Percentiles rank a stretch among this genome's conserved stretches.
These are phyloP conservation scores for Ormia ochracea DNA, from an alignment of 2,888 invertebrate species.

Conservation along the genomic window DNA sequence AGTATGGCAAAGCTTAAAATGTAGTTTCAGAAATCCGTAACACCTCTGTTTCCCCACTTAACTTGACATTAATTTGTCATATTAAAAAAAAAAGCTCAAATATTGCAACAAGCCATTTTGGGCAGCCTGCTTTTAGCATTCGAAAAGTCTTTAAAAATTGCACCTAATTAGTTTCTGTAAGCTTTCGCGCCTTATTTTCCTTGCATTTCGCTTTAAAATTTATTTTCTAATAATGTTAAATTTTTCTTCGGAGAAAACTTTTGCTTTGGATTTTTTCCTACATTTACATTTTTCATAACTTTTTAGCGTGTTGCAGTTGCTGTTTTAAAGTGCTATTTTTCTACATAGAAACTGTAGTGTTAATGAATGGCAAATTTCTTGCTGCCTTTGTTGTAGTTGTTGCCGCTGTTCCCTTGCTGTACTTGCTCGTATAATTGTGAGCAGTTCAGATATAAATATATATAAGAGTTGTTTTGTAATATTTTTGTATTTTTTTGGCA, in stretches of 20 bases:
- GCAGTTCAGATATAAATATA: neutral
- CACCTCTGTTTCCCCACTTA: no score
- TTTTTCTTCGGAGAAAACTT: neutral
- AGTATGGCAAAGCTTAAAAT: no score
- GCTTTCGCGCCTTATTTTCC: neutral
- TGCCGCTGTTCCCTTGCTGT: conserved; percentile 14
- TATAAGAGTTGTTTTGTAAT: conserved; percentile 15
- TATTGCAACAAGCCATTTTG: no score
- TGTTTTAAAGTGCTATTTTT: neutral
- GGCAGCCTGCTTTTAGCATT: no score
- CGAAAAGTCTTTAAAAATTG: no score
- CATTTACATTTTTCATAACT: conserved; percentile 8
- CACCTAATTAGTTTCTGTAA: neutral
- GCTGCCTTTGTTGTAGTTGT: neutral
- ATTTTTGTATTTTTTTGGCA: conserved; percentile 53
- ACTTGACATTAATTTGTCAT: no score
- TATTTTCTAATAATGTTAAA: neutral
- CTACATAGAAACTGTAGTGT: conserved; percentile 31
- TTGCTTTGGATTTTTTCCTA: neutral
- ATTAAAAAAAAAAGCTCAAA: no score
- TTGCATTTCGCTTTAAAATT: neutral
- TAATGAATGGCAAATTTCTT: conserved; percentile 57
- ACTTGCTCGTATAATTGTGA: conserved; percentile 32
- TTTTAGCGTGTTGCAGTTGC: conserved; percentile 14
- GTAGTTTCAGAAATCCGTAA: no score